Evolutionary conservation across 2,797 vertebrate species (phyloP), one percentile per base, ranked within the genome.

Genomic region (Tarsius wallacei): DNA sequence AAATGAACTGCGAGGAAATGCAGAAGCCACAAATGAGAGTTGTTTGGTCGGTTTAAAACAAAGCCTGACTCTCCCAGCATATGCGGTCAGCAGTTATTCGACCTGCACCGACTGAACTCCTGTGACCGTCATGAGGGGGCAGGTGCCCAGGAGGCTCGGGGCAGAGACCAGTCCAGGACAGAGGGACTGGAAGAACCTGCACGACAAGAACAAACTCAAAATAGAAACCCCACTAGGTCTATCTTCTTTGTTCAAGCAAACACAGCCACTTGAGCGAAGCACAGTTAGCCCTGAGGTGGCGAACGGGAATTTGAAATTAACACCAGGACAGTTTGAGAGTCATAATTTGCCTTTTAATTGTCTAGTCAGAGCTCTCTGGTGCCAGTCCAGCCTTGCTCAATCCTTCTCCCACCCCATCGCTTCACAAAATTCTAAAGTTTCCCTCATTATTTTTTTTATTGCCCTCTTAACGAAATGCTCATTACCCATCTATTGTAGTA

Each of bases 141-240:
- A 94, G 24, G 59, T 3, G 49, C 21, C 17, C 36, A 53, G 59
- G 8, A 31, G 53, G 22, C 49, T 70, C 66, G n/a, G 63, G 26
- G 53, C 31, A 9, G 5, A 90, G 31, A 88, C 21, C 14, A 74
- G 47, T 1, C 7, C 17, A 22, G 21, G 13, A 51, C 1, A 36
- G 51, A 28, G 80, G 26, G 36, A 22, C 17, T 28, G 12, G 10
- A 16, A 66, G 42, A 81, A 63, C 33, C 22, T 87, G 66, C 87
- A 51, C 17, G 80, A 66, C 4, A 64, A 81, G 66, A 94, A 9
- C 2, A 68, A 86, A 96, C 74, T 78, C 53, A 80, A 94, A 90
- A 64, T 9, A 64, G 28, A 70, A 51, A 49, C 33, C 15, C 57
- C 33, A 64, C 0, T 78, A 57, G 14, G 57, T 73, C 13, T 53